A percentile compares a stretch with the other conserved stretches of the same genome.
phyloP scores from a whole-genome alignment of 1,140 invertebrate genomes.

The Cyrtorhinus lividipennis region DNA sequence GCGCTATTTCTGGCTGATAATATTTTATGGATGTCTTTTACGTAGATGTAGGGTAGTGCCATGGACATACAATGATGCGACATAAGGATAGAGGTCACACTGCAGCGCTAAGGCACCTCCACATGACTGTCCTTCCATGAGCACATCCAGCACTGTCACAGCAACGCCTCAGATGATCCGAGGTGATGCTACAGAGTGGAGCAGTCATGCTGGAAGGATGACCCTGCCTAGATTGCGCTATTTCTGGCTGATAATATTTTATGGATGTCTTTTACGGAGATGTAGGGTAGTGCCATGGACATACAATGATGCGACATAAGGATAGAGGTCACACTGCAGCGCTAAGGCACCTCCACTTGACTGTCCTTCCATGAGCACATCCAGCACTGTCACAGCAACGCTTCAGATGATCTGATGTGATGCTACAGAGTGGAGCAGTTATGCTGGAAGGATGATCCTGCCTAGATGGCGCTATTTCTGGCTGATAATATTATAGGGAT shows the following conservation, averaged over 20 bases:
- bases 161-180: neutral
- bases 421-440: conserved; percentile 1
- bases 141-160: conserved; percentile 1
- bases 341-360: neutral
- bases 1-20: no score
- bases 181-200: conserved; percentile 2
- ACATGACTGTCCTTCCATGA: neutral
- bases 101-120: conserved; percentile 8
- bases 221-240: no score
- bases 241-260: no score
- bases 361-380: neutral
- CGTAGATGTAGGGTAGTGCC: neutral
- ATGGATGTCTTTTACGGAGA: no score
- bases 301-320: conserved; percentile 8
- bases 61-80: conserved; percentile 1
- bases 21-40: no score
- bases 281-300: neutral
- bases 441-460: conserved; percentile 2
- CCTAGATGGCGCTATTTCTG: no score
- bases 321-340: conserved; percentile 13
- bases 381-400: neutral
- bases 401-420: neutral
- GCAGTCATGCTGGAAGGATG: conserved; percentile 2
- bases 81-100: conserved; percentile 16
- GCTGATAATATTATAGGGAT: no score